These are phyloP conservation scores for Folsomia manolachei DNA, from an alignment of 2,888 invertebrate genomes.

Conservation along the genomic window DNA sequence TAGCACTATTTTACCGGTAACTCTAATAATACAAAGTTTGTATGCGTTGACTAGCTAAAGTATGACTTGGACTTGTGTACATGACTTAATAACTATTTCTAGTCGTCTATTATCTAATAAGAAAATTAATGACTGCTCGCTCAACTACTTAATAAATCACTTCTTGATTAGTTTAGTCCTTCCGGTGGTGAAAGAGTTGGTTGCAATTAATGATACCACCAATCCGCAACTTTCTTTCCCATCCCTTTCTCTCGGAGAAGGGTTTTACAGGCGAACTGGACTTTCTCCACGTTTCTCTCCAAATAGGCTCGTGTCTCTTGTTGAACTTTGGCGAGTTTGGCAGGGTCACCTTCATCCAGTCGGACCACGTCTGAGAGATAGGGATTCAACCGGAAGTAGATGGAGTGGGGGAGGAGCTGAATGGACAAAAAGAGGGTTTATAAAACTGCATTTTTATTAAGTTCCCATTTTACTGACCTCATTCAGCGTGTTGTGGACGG, in stretches of 20 bases:
- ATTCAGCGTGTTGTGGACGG: slow-evolving; percentile 52
- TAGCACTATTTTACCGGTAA: too few relatives aligned
- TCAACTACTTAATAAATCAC: not conserved
- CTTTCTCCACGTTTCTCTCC: slow-evolving; percentile 41
- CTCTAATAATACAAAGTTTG: too few relatives aligned
- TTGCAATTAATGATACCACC: slow-evolving; percentile 35
- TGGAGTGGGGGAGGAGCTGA: slow-evolving; percentile 66
- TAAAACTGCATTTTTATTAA: too few relatives aligned
- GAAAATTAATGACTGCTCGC: too few relatives aligned
- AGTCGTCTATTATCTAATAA: too few relatives aligned
- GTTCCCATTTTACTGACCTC: too few relatives aligned
- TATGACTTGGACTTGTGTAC: too few relatives aligned
- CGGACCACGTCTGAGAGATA: slow-evolving; percentile 74
- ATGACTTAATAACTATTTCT: slow-evolving; percentile 10
- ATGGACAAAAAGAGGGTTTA: too few relatives aligned
- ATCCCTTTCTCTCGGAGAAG: slow-evolving; percentile 35
- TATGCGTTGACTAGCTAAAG: too few relatives aligned
- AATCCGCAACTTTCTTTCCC: slow-evolving; percentile 35
- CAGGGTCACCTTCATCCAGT: slow-evolving; percentile 75
- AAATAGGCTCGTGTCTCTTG: slow-evolving; percentile 46
- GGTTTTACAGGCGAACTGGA: slow-evolving; percentile 29
- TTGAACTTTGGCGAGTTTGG: slow-evolving; percentile 62
- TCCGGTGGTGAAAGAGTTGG: not conserved
- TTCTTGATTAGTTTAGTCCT: not conserved
- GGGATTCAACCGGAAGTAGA: slow-evolving; percentile 84